Percentiles rank a stretch among this genome's conserved stretches.
phyloP scores from a whole-genome alignment of 2,797 vertebrate species.

The Chloroceryle inda region DNA sequence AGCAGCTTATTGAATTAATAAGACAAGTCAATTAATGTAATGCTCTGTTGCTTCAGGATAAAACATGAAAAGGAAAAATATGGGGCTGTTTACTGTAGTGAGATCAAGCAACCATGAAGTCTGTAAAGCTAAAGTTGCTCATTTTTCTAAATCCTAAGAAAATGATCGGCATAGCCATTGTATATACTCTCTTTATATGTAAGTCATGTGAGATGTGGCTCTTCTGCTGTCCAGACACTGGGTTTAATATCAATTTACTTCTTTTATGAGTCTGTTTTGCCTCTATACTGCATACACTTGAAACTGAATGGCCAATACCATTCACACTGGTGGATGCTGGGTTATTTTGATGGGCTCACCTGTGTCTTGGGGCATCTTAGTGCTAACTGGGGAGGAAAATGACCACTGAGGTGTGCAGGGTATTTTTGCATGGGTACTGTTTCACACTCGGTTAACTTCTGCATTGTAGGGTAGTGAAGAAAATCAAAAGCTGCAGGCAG shows the following conservation, averaged over 20 bases:
- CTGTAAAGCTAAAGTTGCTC: slow-evolving; percentile 53
- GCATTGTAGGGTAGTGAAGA: not conserved
- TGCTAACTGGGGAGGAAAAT: not conserved
- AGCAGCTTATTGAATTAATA: slow-evolving; percentile 86
- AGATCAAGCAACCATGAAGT: slow-evolving; percentile 74
- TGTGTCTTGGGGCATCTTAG: not conserved
- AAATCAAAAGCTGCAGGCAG: not conserved
- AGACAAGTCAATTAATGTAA: slow-evolving; percentile 87
- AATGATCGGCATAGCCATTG: not conserved
- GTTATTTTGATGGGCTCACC: not conserved
- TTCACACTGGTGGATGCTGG: not conserved
- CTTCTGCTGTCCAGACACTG: not conserved
- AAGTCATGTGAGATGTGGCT: not conserved
- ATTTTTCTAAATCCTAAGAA: slow-evolving; percentile 55
- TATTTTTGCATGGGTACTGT: not conserved
- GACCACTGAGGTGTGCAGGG: too few species aligned
- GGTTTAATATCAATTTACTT: not conserved
- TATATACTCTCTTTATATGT: not conserved
- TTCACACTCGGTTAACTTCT: not conserved
- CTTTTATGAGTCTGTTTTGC: not conserved
- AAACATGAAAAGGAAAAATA: slow-evolving; percentile 80
- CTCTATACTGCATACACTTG: not conserved
- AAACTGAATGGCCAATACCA: rapidly evolving
- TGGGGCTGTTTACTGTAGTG: slow-evolving; percentile 78
- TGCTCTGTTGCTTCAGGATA: slow-evolving; percentile 84